Evolutionary conservation across 2,797 vertebrate genomes (phyloP).

Genomic region (Gorsachius magnificus): DNA sequence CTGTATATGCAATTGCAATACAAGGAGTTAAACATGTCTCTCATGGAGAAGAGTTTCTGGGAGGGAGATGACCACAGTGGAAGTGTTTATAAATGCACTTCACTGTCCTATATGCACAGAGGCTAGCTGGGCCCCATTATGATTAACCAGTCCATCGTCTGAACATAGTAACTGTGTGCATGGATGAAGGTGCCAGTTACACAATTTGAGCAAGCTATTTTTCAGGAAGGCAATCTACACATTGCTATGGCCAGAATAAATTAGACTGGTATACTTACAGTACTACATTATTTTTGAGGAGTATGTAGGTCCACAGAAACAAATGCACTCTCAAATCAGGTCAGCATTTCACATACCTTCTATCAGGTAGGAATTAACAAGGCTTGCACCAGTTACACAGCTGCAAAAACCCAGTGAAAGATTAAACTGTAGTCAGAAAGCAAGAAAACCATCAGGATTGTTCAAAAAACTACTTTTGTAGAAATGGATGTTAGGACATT

Average conservation of each 20-base stretch:
- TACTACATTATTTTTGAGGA: not conserved
- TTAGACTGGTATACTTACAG: not conserved
- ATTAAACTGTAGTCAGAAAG: not conserved
- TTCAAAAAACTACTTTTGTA: not conserved
- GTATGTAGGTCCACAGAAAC: not conserved
- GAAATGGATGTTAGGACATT: not conserved
- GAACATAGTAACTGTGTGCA: not conserved
- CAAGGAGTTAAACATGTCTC: not conserved
- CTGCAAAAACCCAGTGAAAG: not conserved
- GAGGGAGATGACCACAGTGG: not conserved
- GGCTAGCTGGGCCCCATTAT: not conserved
- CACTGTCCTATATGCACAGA: not conserved
- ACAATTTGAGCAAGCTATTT: not conserved
- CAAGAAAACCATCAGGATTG: not conserved
- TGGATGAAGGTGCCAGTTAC: not conserved
- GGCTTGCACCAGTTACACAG: not conserved
- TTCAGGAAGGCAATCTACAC: not conserved
- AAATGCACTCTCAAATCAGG: not conserved
- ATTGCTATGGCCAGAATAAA: not conserved
- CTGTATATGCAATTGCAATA: not conserved
- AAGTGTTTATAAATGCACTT: not conserved
- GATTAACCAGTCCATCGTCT: not conserved
- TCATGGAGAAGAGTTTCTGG: not conserved
- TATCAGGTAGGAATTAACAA: not conserved
- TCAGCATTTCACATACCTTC: not conserved